Evolutionary conservation across 2,888 invertebrate species (phyloP), one percentile per base, ranked within the genome.

Genomic region (Drosophila setosimentum): DNA sequence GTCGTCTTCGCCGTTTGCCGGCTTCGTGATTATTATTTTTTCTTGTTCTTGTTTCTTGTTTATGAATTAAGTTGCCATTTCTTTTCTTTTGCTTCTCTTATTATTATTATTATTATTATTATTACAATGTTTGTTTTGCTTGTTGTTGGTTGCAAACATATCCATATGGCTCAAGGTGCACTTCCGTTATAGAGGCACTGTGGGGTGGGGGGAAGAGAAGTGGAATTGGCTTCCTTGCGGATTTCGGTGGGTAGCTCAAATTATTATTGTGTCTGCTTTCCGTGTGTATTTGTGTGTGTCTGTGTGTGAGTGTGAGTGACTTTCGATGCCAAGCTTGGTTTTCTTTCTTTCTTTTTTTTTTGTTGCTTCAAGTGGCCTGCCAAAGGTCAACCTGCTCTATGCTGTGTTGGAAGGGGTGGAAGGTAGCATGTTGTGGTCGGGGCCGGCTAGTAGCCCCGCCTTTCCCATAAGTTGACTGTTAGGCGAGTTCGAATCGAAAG

Each of bases 261-360:
- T 80, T 74, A 82, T 83, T 80, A 86, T 78, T 83, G 81, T 78
- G 87, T 83, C 83, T 87, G 83, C 76, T 54, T 73, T 53, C 40
- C 37, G 54, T 35, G 55, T 51, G 57, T 60, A 60, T 64, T 29
- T 33, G 53, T n/a, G 45, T 53, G 50, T 57, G 33, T 32, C 33
- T 57, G 27, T 48, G 42, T 57, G 50, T 60, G 45, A 33, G 68
- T 68, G 61, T 48, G 53, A 18, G 57, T n/a, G 51, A 32, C 48
- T 69, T 58, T 50, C 54, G 35, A 29, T 53, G 59, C 24, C 35
- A 42, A 51, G 30, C 35, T 51, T 29, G n/a, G 10, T 18, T 18
- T 18, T 24, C 21, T 16, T 16, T 53, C 3, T 6, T 51, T 33
- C 1, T 37, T 55, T 50, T 45, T 45, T 42, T 21, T 21, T 10